Evolutionary conservation across 2,797 vertebrate species (phyloP), one percentile per base, ranked within the genome.

Genomic region (Phrynocephalus forsythii): DNA sequence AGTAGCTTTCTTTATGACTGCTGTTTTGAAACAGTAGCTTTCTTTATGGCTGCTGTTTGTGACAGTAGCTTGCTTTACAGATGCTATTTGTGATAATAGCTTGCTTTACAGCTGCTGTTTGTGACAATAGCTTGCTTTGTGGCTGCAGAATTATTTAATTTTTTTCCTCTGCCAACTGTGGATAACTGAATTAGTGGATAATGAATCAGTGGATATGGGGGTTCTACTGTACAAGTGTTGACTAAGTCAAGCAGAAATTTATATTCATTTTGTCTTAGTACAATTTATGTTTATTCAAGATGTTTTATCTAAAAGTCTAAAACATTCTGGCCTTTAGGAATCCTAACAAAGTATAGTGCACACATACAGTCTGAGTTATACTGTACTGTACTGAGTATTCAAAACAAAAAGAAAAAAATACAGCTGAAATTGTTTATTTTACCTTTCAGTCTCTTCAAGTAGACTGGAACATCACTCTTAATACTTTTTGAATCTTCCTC

Each of bases 401-500:
- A 0, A 88, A 67, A 52, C 89, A 82, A 91, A 56, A 83, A 30
- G 86, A 91, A 88, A 85, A 2, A 94, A 86, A 89, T 77, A 94
- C 3, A 90, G 94, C 84, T 89, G 86, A 91, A 95, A 95, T 80
- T 68, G 94, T 93, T 92, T 92, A 96, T 91, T 92, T 94, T 96
- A 99, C 99, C 99, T 99, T 99, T 99, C 91, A 99, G 97, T 93
- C 98, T 97, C 95, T 98, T 99, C 91, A 99, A 98, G 94, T 99
- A 98, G 78, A 99, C 98, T 0, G 98, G 98, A 87, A 99, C 98
- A 0, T 99, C 99, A 88, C 99, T 99, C 95, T 99, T 98, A 96
- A 99, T 99, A 94, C 98, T 99, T 96, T 99, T 99, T 95, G 97
- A 98, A 96, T 99, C 98, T 30, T 99, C 99, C 94, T 99, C 98